Evolutionary conservation across 2,797 vertebrate species (phyloP), one percentile per base, ranked within the genome.

Genomic region (Emydoidea blandingii): DNA sequence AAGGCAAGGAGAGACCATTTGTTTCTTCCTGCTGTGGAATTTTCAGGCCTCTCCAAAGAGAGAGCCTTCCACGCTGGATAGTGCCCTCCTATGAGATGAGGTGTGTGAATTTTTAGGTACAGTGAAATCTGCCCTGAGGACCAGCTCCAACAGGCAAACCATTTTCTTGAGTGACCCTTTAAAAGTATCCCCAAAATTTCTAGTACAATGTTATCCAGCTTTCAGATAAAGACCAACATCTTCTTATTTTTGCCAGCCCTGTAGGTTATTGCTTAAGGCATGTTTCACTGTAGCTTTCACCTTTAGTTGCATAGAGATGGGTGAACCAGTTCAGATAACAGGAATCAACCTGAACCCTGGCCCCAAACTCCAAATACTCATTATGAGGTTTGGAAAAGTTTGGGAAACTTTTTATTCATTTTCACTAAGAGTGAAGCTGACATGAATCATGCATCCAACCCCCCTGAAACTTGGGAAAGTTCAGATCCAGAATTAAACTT

Each of bases 221-320:
- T 86, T 91, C 90, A 93, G 5, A 18, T 41, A 5, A 87, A 44
- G 74, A 93, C 54, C 12, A 85, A 54, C 4, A 31, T 65, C 81
- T 80, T 57, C 49, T 94, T 79, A 54, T 31, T 91, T 44, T 94
- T 90, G 59, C 49, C 44, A 9, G 44, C 82, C 54, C 81, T 0
- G 0, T 6, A 74, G 21, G 23, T 4, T 54, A 78, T 27, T 0
- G 0, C 9, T n/a, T 87, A 86, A 2, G 1, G 2, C 5, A 82
- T 4, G 65, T 80, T 47, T 29, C 49, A 76, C 37, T 88, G 41
- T 47, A 29, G 52, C 79, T 91, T 89, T 41, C 41, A 86, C 23
- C 49, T 23, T 78, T 37, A 78, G 11, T 74, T 53, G 47, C 44
- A 84, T 21, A 59, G 86, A 86, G 76, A 81, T 0, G 0, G 57